These are phyloP conservation scores for Clarias batrachus DNA, from an alignment of 2,113 vertebrate genomes.

Conservation along the genomic window DNA sequence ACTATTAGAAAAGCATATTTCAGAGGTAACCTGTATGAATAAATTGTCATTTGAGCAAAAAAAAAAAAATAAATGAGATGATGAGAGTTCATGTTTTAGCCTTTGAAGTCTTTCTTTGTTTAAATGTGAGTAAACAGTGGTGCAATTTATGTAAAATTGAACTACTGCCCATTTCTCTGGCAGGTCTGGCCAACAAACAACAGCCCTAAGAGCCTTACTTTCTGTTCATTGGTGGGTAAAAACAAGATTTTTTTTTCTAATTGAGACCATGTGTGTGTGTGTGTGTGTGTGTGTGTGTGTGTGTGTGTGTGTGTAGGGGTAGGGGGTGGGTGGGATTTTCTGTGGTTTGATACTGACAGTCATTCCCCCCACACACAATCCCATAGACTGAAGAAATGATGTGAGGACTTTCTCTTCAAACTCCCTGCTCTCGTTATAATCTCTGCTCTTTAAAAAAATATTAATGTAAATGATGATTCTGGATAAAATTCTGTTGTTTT, in stretches of 20 bases:
- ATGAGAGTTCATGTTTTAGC: constrained; percentile 26
- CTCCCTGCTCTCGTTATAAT: constrained; percentile 16
- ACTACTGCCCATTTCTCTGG: constrained; percentile 53
- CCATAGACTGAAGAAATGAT: constrained; percentile 31
- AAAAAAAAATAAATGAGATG: not conserved
- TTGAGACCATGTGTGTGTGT: constrained; percentile 43
- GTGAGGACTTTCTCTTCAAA: constrained; percentile 34
- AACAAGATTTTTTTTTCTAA: constrained; percentile 57
- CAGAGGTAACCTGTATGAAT: not conserved
- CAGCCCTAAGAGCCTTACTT: constrained; percentile 54
- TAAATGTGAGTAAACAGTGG: constrained; percentile 48
- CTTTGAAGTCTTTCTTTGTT: constrained; percentile 51
- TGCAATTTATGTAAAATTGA: constrained; percentile 55
- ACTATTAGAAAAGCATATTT: not conserved
- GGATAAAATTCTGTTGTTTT: not conserved
- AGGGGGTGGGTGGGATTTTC: constrained; percentile 40
- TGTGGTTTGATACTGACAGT: constrained; percentile 47
- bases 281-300: not conserved
- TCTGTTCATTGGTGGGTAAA: constrained; percentile 57
- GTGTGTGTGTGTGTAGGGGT: constrained; percentile 31
- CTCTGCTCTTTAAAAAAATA: not conserved
- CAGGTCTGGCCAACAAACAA: constrained; percentile 54
- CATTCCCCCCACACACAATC: constrained; percentile 41
- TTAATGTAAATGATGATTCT: constrained; percentile 4
- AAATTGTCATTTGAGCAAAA: not conserved